Conservation (phyloP, 2,888 invertebrate species). For the Lasioglossum leucozonium region DNA sequence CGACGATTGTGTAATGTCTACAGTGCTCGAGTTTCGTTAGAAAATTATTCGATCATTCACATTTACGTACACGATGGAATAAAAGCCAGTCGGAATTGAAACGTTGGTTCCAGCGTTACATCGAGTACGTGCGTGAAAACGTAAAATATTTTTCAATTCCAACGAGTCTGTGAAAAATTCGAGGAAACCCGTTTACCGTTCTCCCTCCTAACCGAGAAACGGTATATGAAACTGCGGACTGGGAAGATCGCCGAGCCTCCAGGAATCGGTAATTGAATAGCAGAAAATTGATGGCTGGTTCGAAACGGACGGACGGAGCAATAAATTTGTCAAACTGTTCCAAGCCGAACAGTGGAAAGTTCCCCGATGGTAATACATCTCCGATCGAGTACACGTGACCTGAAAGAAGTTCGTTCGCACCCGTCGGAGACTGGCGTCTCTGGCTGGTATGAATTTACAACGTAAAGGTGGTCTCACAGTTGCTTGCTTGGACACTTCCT, state of each 20-base stretch:
- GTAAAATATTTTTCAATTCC: background rate
- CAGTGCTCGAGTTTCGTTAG: background rate
- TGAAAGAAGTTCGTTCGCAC: constrained; percentile 46
- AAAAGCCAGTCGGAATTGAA: background rate
- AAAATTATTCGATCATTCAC: background rate
- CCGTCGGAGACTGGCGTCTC: constrained; percentile 14
- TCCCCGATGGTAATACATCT: constrained; percentile 27
- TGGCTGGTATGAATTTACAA: constrained; percentile 19
- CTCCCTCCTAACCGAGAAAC: background rate
- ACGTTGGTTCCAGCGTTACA: background rate
- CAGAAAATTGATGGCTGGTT: background rate
- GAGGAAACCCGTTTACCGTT: background rate
- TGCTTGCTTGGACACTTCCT: background rate
- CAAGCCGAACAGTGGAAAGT: constrained; percentile 19
- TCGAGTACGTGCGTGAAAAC: background rate
- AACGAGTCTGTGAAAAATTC: background rate
- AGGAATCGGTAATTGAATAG: background rate
- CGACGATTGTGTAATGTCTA: background rate
- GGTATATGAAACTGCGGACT: background rate
- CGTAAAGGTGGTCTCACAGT: constrained; percentile 21
- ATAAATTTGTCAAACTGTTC: background rate
- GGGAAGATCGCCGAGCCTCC: background rate
- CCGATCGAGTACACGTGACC: constrained; percentile 38
- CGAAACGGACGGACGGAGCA: background rate
- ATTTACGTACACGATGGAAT: too few species aligned